Base-by-base conservation (phyloP, 2,888 invertebrate species). In the Andrena praecox region DNA sequence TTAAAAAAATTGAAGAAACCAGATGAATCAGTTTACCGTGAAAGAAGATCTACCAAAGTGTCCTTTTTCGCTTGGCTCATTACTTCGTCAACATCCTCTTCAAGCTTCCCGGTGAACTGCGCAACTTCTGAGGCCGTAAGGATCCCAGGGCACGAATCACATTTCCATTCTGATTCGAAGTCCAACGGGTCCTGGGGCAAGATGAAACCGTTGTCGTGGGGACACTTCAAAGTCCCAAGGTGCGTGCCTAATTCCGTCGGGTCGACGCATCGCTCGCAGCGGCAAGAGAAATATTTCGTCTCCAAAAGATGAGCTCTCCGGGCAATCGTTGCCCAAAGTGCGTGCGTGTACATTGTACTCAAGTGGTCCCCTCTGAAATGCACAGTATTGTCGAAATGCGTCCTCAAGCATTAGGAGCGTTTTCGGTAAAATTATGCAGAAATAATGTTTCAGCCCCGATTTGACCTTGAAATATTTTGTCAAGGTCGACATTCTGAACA, bases 331-430 rank as follows among this genome's bases (percentile, higher is more conserved):
- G 97, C 97, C 98, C 98, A 98, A 80, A 98, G 94, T 10, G 97
- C 97, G 91, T 98, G 98, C 5, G 98, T 97, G 89, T 98, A 98
- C 95, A 97, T 97, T 0, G 98, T 98, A 8, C 96, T 96, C 48
- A 98, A 95, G 91, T 97, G 97, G 56, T 96, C 96, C 0, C 96
- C 97, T 93, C 95, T 95, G 73, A 82, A 90, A 89, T 56, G 54
- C 24, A 74, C 35, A 50, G 16, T 42, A 42, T 42, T 1, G 12
- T 8, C 52, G 5, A 48, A 7, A 20, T 24, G 54, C 54, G 29
- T n/a, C 8, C 3, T n/a, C 16, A 2, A 20, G 12, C 8, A 27
- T 24, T 42, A 16, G 42, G 4, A 0, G 42, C 16, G 42, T 42
- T 42, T 16, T 42, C 42, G 42, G 42, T 16, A 5, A 42, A 5